These are phyloP conservation scores for Macrocentrus cingulum DNA, from an alignment of 1,140 invertebrate genomes.

Conservation along the genomic window DNA sequence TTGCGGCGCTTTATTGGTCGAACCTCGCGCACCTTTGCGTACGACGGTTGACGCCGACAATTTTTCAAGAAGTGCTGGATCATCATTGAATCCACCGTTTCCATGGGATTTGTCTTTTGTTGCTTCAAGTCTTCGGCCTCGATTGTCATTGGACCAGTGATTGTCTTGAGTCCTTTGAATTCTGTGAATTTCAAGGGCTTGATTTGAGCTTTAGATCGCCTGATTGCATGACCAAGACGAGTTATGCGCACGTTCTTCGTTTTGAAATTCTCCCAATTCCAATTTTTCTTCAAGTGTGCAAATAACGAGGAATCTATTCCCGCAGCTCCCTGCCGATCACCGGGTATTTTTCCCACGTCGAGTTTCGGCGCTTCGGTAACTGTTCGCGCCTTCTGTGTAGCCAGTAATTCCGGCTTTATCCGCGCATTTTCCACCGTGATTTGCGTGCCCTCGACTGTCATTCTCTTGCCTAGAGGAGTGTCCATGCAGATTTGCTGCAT, in stretches of 20 bases:
- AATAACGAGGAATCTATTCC: slow-evolving; percentile 73
- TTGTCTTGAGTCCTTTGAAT: slow-evolving; percentile 37
- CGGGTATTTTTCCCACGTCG: slow-evolving; percentile 68
- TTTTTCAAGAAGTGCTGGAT: not conserved
- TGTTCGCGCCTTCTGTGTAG: slow-evolving; percentile 46
- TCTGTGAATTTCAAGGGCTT: slow-evolving; percentile 41
- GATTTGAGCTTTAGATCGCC: slow-evolving; percentile 41
- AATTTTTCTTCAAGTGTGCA: slow-evolving; percentile 70
- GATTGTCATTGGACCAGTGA: slow-evolving; percentile 31
- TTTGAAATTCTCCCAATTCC: slow-evolving; percentile 58
- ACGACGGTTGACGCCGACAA: slow-evolving; percentile 21
- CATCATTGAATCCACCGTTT: not conserved
- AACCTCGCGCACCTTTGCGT: slow-evolving; percentile 45
- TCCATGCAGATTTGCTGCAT: slow-evolving; percentile 70
- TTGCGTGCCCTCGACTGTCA: slow-evolving; percentile 55
- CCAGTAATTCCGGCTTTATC: slow-evolving; percentile 61
- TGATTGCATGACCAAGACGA: no score
- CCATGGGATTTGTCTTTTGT: not conserved
- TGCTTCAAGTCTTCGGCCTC: slow-evolving; percentile 25
- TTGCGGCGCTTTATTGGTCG: slow-evolving; percentile 41
- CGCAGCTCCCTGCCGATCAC: slow-evolving; percentile 72
- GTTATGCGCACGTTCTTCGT: no score
- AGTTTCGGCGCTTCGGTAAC: slow-evolving; percentile 52
- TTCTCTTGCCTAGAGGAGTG: slow-evolving; percentile 65
- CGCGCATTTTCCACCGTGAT: slow-evolving; percentile 58